These are phyloP conservation scores for Dioctria linearis DNA, from an alignment of 2,888 invertebrate species.

Conservation along the genomic window DNA sequence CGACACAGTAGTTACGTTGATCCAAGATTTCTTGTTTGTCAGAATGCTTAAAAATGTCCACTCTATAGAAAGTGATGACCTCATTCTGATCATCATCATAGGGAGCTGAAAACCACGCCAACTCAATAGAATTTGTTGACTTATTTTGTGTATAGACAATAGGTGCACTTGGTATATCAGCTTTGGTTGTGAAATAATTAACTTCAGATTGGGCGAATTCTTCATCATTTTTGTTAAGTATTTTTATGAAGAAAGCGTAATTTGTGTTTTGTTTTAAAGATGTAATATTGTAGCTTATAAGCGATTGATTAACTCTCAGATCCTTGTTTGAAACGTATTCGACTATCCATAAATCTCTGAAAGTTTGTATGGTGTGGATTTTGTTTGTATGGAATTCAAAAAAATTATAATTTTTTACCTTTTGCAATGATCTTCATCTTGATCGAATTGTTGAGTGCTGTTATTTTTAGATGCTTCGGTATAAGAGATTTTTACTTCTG, in stretches of 20 bases:
- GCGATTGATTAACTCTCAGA: background rate
- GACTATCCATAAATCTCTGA: slow-evolving; percentile 65
- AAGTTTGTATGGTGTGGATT: background rate
- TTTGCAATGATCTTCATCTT: slow-evolving; percentile 61
- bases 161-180: slow-evolving; percentile 73
- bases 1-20: slow-evolving; percentile 72
- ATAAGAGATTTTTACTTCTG: slow-evolving; percentile 65
- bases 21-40: slow-evolving; percentile 70
- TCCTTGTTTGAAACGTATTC: slow-evolving; percentile 57
- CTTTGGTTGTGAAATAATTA: slow-evolving; percentile 71
- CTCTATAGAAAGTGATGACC: slow-evolving; percentile 66
- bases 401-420: slow-evolving; percentile 2
- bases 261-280: slow-evolving; percentile 77
- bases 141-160: slow-evolving; percentile 64
- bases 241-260: slow-evolving; percentile 83
- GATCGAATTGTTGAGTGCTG: slow-evolving; percentile 62
- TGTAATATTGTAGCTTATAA: slow-evolving; percentile 64
- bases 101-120: slow-evolving; percentile 74
- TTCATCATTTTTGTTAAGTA: slow-evolving; percentile 73
- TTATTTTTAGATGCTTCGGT: slow-evolving; percentile 59
- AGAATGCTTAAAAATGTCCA: slow-evolving; percentile 67
- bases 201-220: slow-evolving; percentile 63
- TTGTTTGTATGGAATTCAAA: background rate
- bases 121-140: slow-evolving; percentile 67
- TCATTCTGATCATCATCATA: slow-evolving; percentile 73